Evolutionary conservation across 1,140 invertebrate species (phyloP).

Genomic region (Drosophila ogumai): DNA sequence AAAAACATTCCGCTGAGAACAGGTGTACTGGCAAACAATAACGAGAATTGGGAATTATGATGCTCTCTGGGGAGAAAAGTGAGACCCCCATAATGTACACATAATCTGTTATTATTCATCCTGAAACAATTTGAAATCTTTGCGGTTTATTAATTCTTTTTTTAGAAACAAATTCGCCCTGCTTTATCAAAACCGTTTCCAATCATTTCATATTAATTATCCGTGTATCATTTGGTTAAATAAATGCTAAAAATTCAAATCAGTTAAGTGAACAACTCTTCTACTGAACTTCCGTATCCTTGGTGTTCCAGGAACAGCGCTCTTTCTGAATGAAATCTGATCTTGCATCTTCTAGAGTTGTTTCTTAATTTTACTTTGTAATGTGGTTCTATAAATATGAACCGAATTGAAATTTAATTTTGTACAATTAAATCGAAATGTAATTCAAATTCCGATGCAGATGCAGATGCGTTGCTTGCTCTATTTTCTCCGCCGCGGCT

Average conservation of each 20-base stretch:
- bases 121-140: conserved; percentile 1
- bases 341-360: neutral
- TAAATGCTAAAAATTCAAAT: neutral
- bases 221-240: neutral
- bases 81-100: neutral
- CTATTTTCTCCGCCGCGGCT: conserved; percentile 30
- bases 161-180: neutral
- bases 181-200: neutral
- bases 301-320: too few relatives aligned
- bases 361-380: neutral
- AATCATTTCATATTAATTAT: conserved; percentile 6
- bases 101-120: conserved; percentile 3
- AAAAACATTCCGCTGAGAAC: conserved; percentile 23
- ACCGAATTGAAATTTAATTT: neutral
- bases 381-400: conserved; percentile 1
- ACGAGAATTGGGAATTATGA: conserved; percentile 1
- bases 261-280: neutral
- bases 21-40: conserved; percentile 17
- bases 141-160: neutral
- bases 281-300: neutral
- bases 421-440: conserved; percentile 19
- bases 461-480: conserved; percentile 19
- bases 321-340: neutral
- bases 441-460: conserved; percentile 27
- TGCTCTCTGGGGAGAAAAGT: neutral